Evolutionary conservation across 1,140 invertebrate genomes (phyloP).

Genomic region (Papilio polytes): DNA sequence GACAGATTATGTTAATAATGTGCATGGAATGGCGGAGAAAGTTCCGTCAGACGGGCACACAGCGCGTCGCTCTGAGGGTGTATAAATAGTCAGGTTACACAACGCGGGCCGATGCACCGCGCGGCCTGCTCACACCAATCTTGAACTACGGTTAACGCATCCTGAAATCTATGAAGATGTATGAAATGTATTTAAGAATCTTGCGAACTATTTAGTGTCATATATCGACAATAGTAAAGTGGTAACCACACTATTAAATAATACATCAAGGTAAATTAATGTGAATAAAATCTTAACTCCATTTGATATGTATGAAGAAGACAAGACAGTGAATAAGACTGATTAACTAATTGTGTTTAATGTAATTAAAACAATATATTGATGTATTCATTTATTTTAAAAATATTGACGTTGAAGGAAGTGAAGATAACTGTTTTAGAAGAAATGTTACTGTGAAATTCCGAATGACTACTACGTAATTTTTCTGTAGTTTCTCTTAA

Average conservation of each 20-base stretch:
- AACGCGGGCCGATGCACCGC: constrained; percentile 68
- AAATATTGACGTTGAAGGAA: too few species aligned
- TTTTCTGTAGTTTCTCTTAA: too few species aligned
- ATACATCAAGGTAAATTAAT: background rate
- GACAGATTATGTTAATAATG: constrained; percentile 1
- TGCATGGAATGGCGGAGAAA: constrained; percentile 19
- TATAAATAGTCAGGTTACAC: constrained; percentile 73
- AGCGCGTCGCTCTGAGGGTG: constrained; percentile 48
- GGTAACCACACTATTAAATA: background rate
- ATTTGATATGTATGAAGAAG: constrained; percentile 23
- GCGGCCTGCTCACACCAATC: constrained; percentile 35
- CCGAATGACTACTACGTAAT: too few species aligned
- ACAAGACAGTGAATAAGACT: background rate
- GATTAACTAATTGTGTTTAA: background rate
- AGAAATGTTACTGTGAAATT: too few species aligned
- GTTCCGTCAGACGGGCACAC: background rate
- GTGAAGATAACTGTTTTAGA: too few species aligned
- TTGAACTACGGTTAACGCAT: constrained; percentile 29
- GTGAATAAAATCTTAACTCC: background rate
- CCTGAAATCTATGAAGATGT: background rate
- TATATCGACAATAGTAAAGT: background rate
- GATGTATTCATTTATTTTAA: too few species aligned
- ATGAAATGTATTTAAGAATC: too few species aligned
- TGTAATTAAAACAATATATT: background rate
- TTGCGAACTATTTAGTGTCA: background rate